These are phyloP conservation scores for Latheticus oryzae DNA, from an alignment of 2,888 invertebrate species.

Conservation along the genomic window DNA sequence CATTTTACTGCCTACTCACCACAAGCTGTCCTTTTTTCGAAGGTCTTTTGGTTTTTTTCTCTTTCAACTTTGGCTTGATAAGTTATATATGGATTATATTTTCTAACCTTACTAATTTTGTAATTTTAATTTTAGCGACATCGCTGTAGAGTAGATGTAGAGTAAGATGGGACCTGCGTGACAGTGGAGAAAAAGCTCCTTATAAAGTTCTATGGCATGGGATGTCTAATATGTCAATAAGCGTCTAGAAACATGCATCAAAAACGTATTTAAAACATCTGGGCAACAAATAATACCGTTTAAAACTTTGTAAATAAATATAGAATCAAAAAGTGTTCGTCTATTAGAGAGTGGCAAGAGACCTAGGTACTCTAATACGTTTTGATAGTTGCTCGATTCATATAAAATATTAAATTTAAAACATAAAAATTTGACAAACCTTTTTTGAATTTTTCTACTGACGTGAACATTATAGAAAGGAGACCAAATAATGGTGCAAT, in stretches of 20 bases:
- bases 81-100: too few relatives aligned
- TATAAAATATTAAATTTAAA: background rate
- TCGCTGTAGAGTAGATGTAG: too few relatives aligned
- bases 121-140: too few relatives aligned
- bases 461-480: background rate
- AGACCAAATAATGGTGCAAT: constrained; percentile 1
- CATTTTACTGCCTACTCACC: too few relatives aligned
- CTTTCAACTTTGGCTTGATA: constrained; percentile 64
- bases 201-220: too few relatives aligned
- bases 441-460: background rate
- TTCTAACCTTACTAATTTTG: too few relatives aligned
- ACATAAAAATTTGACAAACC: background rate
- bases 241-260: too few relatives aligned
- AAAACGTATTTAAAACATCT: background rate
- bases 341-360: background rate
- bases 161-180: too few relatives aligned
- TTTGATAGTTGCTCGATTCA: background rate
- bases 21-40: constrained; percentile 67
- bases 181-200: too few relatives aligned
- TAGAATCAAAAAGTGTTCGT: background rate
- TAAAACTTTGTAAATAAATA: background rate
- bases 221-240: too few relatives aligned
- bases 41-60: constrained; percentile 75
- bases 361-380: too few relatives aligned
- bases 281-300: background rate